These are phyloP conservation scores for Drosophila kikkawai DNA, from an alignment of 1,140 invertebrate species.

Conservation along the genomic window DNA sequence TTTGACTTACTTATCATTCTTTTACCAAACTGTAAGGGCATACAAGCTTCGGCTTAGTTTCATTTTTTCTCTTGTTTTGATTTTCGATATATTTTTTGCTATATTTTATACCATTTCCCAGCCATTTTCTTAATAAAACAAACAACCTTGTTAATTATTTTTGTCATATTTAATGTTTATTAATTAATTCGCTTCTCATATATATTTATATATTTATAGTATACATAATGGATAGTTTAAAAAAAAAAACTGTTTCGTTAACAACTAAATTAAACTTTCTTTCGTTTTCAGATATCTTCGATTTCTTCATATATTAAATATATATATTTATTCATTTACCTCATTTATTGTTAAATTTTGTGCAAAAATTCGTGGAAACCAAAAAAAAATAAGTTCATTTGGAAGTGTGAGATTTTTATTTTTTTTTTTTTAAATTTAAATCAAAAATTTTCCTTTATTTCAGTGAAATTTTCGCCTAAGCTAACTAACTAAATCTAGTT, in stretches of 20 bases:
- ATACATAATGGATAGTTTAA: conserved; percentile 71
- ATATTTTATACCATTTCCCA: too few relatives aligned
- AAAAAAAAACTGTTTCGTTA: conserved; percentile 63
- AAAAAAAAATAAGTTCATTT: conserved; percentile 23
- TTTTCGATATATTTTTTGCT: too few relatives aligned
- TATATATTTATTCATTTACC: conserved; percentile 3
- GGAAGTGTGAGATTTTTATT: conserved; percentile 36
- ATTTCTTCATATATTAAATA: conserved; percentile 37
- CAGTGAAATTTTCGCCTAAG: conserved; percentile 27
- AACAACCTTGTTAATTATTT: conserved; percentile 14
- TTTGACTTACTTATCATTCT: too few relatives aligned
- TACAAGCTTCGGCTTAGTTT: too few relatives aligned
- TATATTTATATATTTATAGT: conserved; percentile 64
- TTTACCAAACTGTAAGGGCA: too few relatives aligned
- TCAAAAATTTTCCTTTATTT: background rate
- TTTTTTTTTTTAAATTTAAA: background rate
- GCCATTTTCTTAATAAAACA: background rate
- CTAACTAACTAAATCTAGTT: conserved; percentile 41
- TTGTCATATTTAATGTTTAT: conserved; percentile 76
- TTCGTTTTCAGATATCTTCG: conserved; percentile 25
- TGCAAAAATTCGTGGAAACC: conserved; percentile 30
- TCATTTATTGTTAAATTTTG: background rate
- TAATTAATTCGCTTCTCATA: conserved; percentile 68
- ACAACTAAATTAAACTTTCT: conserved; percentile 52
- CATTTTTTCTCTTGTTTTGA: too few relatives aligned